Base-by-base conservation (phyloP, 2,888 invertebrate species). In the Cenopis cana region DNA sequence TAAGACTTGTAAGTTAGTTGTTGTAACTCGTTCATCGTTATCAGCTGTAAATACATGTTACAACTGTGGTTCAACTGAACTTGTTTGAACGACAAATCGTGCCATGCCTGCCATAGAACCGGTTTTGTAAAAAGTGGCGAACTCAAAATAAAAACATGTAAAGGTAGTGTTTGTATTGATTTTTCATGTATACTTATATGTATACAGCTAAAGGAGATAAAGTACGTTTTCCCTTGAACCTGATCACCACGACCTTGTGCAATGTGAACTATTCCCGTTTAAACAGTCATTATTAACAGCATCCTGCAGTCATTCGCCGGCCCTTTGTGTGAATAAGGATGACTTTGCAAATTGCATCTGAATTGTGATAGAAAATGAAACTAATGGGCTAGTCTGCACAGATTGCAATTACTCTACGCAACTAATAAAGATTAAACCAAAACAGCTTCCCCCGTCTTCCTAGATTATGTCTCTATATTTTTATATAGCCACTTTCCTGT, bases 261-360 rank as follows among this genome's bases (percentile, higher is more conserved):
- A 20, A 14, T 20, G n/a, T 38, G 29, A 24, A 81, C 82, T 82
- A 85, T 83, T 82, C 78, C 77, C 78, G 77, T 78, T 81, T 82
- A 80, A 72, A 73, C 78, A 74, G 79, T 76, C 79, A 80, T 77
- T 81, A 85, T 85, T 84, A 84, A 84, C 80, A 77, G 79, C 77
- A 86, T 88, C 87, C 87, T 85, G 85, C 75, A 56, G 57, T 72
- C 74, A 38, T 33, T 9, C 24, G 24, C 33, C 38, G 52, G 71
- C 71, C 66, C 66, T 61, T 71, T 56, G 49, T 67, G 52, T 56
- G 41, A 59, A 67, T 67, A 49, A 55, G 2, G 33, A 46, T 46
- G n/a, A n/a, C n/a, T 46, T 46, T 46, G 1, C n/a, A 41, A n/a
- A 46, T 6, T 8, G 46, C 46, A 46, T 41, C 14, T 41, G 6